Evolutionary conservation across 2,797 vertebrate genomes (phyloP), one percentile per base, ranked within the genome.

Genomic region (Euthynnus affinis): DNA sequence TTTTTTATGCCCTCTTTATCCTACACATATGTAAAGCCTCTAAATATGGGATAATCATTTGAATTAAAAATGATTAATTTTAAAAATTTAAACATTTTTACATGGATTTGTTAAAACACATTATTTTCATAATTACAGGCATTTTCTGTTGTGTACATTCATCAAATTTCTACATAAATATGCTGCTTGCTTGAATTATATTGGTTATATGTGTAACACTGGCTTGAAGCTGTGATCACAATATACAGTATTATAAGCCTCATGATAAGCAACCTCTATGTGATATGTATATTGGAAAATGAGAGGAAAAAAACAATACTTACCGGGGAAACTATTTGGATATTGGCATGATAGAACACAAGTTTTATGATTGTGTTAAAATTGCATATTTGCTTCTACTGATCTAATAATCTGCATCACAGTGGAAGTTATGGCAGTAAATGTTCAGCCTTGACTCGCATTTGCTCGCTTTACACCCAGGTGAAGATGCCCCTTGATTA

Each of bases 401-500:
- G 37, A 14, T 49, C 14, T 34, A 3, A 27, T 51, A 53, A 29
- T 60, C 49, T 65, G 40, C 44, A 49, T 25, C 32, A 37, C 23
- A n/a, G 17, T 5, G 7, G 10, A 34, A 42, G 71, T 37, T 25
- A 34, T 5, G 17, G 13, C 3, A 13, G 17, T 10, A 52, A 27
- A 57, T 22, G 57, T 70, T 63, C 55, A 65, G 15, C 13, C 0
- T 14, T 32, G 29, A 32, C 20, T 67, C 3, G 5, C 44, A 12
- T 63, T 49, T 59, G 18, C 61, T 78, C 40, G 2, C 55, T 48
- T 29, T 23, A 22, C 22, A 59, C 57, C 1, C 60, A 65, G 67
- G 65, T 73, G 34, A 87, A 60, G 56, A 73, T 42, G 40, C 53
- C 15, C 20, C 69, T 65, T 67, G 75, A 85, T 86, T 74, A 76